Percentiles rank a stretch among this genome's conserved stretches.
Conservation (phyloP, 1,140 invertebrate species). For the Cydia splendana region DNA sequence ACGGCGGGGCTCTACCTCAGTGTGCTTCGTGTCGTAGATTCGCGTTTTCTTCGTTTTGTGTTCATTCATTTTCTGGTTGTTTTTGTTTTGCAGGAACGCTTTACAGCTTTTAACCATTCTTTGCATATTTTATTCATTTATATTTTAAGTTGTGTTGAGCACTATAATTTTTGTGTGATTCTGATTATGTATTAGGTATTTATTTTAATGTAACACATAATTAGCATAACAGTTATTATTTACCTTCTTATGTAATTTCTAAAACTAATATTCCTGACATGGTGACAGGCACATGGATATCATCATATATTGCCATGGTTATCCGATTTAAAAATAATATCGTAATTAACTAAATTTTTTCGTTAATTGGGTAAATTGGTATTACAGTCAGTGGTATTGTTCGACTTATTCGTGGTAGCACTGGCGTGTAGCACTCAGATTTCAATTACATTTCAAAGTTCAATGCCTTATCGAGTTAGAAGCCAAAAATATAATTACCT, state of each 20-base stretch:
- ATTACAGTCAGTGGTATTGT: not conserved
- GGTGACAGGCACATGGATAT: too few relatives aligned
- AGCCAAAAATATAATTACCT: conserved; percentile 28
- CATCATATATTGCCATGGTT: too few relatives aligned
- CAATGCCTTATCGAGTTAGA: not conserved
- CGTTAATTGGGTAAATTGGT: not conserved
- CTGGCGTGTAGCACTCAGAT: not conserved
- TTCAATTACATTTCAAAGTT: conserved; percentile 16
- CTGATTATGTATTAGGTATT: too few relatives aligned
- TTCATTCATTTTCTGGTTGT: conserved; percentile 39
- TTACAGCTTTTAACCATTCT: conserved; percentile 42
- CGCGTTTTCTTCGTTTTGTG: conserved; percentile 39
- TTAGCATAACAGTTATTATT: not conserved
- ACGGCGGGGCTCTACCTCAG: conserved; percentile 51
- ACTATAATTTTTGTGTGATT: not conserved
- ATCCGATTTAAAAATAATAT: too few relatives aligned
- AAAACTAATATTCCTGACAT: not conserved
- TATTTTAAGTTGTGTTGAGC: conserved; percentile 1
- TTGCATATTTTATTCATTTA: conserved; percentile 45
- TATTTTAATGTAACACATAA: not conserved
- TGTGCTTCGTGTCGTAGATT: conserved; percentile 60
- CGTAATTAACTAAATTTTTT: not conserved
- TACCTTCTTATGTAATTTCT: not conserved
- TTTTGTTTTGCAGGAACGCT: conserved; percentile 41
- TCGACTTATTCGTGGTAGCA: not conserved